These are phyloP conservation scores for Aspiorhynchus laticeps DNA, from an alignment of 2,113 vertebrate genomes.

Conservation along the genomic window DNA sequence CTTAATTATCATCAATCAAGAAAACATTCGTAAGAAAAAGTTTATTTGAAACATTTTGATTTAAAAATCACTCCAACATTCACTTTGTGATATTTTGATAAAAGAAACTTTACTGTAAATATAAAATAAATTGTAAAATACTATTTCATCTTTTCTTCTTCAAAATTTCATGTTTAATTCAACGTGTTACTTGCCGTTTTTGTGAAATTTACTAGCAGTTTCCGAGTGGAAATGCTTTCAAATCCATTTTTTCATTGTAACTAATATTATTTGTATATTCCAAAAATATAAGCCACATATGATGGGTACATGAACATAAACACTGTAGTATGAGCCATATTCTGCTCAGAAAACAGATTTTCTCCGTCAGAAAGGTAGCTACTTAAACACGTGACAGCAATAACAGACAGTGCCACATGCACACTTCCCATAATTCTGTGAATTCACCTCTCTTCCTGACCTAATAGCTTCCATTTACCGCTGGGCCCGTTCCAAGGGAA, in stretches of 20 bases:
- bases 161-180: neutral
- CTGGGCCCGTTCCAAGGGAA: slow-evolving; percentile 71
- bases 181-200: neutral
- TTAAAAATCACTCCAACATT: neutral
- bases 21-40: too few relatives aligned
- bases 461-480: slow-evolving; percentile 68
- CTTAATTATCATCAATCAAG: too few relatives aligned
- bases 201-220: neutral
- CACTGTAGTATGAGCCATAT: neutral
- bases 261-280: neutral
- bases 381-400: slow-evolving; percentile 73
- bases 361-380: slow-evolving; percentile 68
- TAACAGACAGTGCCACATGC: slow-evolving; percentile 77
- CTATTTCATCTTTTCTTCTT: neutral
- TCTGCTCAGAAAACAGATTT: neutral
- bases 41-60: neutral
- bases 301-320: neutral
- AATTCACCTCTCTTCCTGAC: slow-evolving; percentile 74
- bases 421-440: slow-evolving; percentile 76
- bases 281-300: neutral
- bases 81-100: neutral
- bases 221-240: neutral
- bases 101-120: neutral
- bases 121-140: too few relatives aligned
- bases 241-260: neutral